Evolutionary conservation across 2,113 vertebrate genomes (phyloP).

Genomic region (Thunnus thynnus): DNA sequence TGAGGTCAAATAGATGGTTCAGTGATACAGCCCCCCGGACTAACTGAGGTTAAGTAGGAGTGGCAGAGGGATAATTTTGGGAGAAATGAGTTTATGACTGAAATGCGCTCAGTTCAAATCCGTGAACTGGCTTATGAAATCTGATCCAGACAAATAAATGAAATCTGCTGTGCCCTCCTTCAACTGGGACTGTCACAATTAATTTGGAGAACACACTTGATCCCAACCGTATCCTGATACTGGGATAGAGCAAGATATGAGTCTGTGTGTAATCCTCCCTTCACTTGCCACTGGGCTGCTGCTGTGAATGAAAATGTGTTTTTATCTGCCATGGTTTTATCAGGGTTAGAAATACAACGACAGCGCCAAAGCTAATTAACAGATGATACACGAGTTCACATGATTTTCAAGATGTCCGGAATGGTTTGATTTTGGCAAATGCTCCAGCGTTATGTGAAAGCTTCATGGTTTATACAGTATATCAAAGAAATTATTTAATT

Average conservation of each 20-base stretch:
- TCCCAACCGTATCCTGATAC: conserved; percentile 46
- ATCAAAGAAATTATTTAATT: conserved; percentile 46
- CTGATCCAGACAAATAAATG: conserved; percentile 67
- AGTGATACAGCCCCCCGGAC: conserved; percentile 19
- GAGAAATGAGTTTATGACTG: conserved; percentile 61
- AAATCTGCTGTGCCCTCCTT: conserved; percentile 59
- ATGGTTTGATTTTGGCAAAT: conserved; percentile 36
- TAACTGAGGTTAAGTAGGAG: conserved; percentile 67
- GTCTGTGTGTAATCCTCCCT: conserved; percentile 47
- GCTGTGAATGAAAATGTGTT: conserved; percentile 53
- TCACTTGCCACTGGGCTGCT: conserved; percentile 35
- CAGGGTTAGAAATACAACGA: conserved; percentile 47
- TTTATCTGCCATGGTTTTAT: conserved; percentile 33
- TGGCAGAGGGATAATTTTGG: conserved; percentile 57
- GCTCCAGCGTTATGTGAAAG: conserved; percentile 20
- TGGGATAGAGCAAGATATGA: conserved; percentile 47
- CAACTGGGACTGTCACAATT: conserved; percentile 66
- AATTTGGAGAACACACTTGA: conserved; percentile 65
- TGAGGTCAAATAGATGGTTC: conserved; percentile 25
- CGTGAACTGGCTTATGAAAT: conserved; percentile 60
- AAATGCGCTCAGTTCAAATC: conserved; percentile 56
- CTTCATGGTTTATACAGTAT: conserved; percentile 22
- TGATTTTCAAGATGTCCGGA: conserved; percentile 38
- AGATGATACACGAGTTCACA: conserved; percentile 34
- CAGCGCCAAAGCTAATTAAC: conserved; percentile 53